Evolutionary conservation across 2,888 invertebrate species (phyloP), one percentile per base, ranked within the genome.

Genomic region (Zygogramma bicolorata): DNA sequence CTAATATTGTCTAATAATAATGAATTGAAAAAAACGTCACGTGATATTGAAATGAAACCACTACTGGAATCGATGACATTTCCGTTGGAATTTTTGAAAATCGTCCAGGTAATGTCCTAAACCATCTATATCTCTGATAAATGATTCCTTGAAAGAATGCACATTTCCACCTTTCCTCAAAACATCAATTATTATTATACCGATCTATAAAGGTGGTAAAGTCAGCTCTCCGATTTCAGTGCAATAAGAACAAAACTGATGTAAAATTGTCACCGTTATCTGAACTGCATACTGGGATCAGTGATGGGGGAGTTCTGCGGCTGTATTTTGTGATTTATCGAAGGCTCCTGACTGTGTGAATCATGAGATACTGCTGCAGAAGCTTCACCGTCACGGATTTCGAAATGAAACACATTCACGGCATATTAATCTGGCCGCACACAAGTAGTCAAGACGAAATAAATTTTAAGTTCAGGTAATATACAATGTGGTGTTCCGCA

Each of bases 21-120:
- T 5, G 3, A 53, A 53, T 18, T 53, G 53, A 53, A 53, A 53
- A 20, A 53, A 53, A 18, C 4, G 29, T 29, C 7, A 29, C 53
- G 18, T 53, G 18, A 53, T 53, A 53, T 53, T 18, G 18, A 53
- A 53, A 53, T 53, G 10, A 57, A 57, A 57, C 25, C 57, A 10
- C 25, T 22, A 57, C 57, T 57, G 57, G 57, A 57, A 13, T 57
- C 25, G 57, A 57, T 57, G 57, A 57, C 57, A 57, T 57, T 57
- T 57, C 57, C 25, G 22, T 57, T 57, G 25, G 57, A n/a, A 57
- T 57, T 57, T 29, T 29, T 29, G 29, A 29, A 29, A 29, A 57
- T 57, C 57, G 20, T 57, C 10, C 22, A 7, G 7, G 7, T 29
- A 25, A 57, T 57, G 5, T 25, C 57, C 57, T 57, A 10, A 57